A percentile compares a stretch with the other conserved stretches of the same genome.
Evolutionary conservation across 2,113 vertebrate genomes (phyloP).

Genomic region (Empidonax alnorum): DNA sequence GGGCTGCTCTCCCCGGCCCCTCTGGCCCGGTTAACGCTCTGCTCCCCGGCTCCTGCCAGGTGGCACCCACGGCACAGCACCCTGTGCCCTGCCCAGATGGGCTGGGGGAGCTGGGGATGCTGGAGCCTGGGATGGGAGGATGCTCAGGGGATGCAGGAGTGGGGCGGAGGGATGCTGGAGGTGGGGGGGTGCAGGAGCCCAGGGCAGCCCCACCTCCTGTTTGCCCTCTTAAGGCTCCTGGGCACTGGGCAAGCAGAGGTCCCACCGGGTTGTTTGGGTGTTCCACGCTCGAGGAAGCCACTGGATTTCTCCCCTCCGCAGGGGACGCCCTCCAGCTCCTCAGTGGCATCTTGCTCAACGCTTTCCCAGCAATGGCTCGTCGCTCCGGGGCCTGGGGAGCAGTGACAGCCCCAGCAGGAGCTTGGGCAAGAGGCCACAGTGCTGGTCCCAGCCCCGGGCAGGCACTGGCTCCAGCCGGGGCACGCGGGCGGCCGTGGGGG

Average conservation of each 20-base stretch:
- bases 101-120: background rate
- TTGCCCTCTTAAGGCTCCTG: background rate
- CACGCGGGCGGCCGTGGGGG: background rate
- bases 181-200: background rate
- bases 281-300: background rate
- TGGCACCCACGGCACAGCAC: accelerated
- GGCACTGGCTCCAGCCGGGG: background rate
- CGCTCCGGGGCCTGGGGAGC: background rate
- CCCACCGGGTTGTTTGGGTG: accelerated
- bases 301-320: background rate
- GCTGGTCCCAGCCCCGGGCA: background rate
- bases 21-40: background rate
- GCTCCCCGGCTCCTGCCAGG: background rate
- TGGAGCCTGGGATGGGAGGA: background rate
- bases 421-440: background rate
- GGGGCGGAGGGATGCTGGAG: background rate
- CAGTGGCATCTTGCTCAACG: background rate
- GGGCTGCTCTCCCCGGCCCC: background rate
- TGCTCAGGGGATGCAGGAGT: background rate
- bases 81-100: accelerated
- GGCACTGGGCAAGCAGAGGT: background rate
- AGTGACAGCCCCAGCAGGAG: background rate
- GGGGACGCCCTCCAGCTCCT: background rate
- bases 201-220: accelerated
- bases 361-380: conserved; percentile 5